A percentile compares a stretch with the other conserved stretches of the same genome.
These are phyloP conservation scores for Malurus elegans DNA, from an alignment of 2,113 vertebrate species.

Conservation along the genomic window DNA sequence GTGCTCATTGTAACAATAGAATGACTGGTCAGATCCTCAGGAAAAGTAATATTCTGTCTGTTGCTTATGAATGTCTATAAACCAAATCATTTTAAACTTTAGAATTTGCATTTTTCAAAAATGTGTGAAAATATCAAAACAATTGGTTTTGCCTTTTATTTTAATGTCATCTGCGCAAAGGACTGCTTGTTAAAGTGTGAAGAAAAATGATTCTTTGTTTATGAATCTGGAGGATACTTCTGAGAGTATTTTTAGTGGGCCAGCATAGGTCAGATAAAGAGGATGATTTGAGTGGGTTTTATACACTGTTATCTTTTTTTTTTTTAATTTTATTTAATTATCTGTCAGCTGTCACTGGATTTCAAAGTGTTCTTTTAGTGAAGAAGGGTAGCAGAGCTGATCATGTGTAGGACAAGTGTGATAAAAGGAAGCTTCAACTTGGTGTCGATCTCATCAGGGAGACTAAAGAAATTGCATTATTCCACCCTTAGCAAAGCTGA, in stretches of 20 bases:
- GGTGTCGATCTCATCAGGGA: background rate
- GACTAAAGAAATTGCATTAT: background rate
- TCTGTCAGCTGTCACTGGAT: background rate
- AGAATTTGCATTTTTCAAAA: background rate
- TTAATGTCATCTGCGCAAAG: background rate
- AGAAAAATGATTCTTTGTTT: background rate
- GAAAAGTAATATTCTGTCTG: background rate
- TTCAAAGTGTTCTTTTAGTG: background rate
- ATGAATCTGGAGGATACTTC: background rate
- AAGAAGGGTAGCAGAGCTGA: background rate
- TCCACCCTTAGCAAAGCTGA: background rate
- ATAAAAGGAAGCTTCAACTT: background rate
- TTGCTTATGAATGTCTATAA: background rate
- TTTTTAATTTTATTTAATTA: background rate
- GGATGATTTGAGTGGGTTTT: background rate
- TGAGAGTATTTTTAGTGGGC: background rate
- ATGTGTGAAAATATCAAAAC: background rate
- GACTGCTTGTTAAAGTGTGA: background rate
- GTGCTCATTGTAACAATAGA: background rate
- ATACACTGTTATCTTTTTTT: background rate
- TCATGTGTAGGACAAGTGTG: background rate
- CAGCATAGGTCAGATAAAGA: background rate
- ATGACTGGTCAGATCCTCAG: background rate
- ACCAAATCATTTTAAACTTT: background rate
- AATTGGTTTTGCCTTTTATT: background rate